Evolutionary conservation across 2,797 vertebrate genomes (phyloP).

Genomic region (Eulemur albifrons): DNA sequence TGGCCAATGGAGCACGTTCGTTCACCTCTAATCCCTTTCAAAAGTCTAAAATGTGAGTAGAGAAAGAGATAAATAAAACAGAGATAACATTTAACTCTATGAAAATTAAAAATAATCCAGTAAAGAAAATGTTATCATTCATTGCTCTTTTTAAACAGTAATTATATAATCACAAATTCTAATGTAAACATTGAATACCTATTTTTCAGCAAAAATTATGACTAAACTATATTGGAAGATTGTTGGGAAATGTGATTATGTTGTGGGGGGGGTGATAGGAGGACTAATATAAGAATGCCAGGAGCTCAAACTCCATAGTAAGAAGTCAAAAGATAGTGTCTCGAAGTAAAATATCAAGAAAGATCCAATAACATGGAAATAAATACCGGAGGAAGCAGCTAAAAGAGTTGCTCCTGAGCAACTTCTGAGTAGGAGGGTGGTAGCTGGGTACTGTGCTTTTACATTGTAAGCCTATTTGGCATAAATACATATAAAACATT

Average conservation of each 20-base stretch:
- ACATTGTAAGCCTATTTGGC: background rate
- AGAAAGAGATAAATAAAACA: background rate
- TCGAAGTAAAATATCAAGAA: background rate
- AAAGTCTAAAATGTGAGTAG: slow-evolving; percentile 32
- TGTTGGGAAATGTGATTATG: background rate
- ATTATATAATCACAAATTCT: slow-evolving; percentile 36
- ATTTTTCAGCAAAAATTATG: slow-evolving; percentile 14
- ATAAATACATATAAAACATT: background rate
- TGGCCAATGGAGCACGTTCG: background rate
- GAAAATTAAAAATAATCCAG: slow-evolving; percentile 52
- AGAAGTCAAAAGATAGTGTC: background rate
- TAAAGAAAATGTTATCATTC: slow-evolving; percentile 14
- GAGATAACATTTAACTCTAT: slow-evolving; percentile 34
- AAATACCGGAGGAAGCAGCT: background rate
- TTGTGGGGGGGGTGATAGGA: background rate
- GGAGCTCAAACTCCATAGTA: background rate
- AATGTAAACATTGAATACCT: slow-evolving; percentile 25
- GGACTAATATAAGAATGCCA: background rate
- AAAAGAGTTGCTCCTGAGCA: background rate
- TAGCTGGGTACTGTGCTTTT: background rate
- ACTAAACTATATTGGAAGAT: background rate
- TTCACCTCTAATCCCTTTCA: background rate
- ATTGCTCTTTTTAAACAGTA: background rate
- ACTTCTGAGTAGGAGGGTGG: background rate
- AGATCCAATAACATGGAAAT: background rate